A percentile compares a stretch with the other conserved stretches of the same genome.
phyloP scores from a whole-genome alignment of 2,888 invertebrate genomes.

The Microplitis manilae region DNA sequence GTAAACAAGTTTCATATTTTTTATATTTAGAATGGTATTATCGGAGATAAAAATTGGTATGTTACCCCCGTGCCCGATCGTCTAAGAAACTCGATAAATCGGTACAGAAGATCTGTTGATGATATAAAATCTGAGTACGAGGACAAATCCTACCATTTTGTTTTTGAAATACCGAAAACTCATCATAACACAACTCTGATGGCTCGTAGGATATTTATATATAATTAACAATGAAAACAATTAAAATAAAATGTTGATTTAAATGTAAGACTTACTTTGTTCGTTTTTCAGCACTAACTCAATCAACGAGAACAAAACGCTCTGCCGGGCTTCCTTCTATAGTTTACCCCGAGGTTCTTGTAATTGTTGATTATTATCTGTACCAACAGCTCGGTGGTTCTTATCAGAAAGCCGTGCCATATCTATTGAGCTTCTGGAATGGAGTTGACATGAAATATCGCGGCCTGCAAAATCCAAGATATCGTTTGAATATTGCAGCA shows the following conservation, averaged over 20 bases:
- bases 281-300: neutral
- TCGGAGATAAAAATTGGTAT: neutral
- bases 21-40: neutral
- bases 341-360: neutral
- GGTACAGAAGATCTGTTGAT: neutral
- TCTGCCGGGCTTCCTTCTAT: neutral
- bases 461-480: constrained; percentile 19
- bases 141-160: neutral
- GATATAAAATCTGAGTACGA: neutral
- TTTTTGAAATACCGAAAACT: neutral
- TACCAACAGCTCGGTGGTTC: neutral
- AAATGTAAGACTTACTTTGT: neutral
- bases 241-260: no score
- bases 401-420: constrained; percentile 27
- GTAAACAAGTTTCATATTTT: neutral
- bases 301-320: neutral
- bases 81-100: neutral
- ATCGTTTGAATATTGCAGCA: constrained; percentile 31
- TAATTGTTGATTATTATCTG: neutral
- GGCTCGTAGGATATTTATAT: neutral
- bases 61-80: constrained; percentile 8
- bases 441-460: constrained; percentile 35
- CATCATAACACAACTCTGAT: neutral
- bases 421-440: constrained; percentile 38
- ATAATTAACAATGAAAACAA: no score